Base-by-base conservation (phyloP, 2,113 vertebrate genomes). In the Trinectes maculatus region DNA sequence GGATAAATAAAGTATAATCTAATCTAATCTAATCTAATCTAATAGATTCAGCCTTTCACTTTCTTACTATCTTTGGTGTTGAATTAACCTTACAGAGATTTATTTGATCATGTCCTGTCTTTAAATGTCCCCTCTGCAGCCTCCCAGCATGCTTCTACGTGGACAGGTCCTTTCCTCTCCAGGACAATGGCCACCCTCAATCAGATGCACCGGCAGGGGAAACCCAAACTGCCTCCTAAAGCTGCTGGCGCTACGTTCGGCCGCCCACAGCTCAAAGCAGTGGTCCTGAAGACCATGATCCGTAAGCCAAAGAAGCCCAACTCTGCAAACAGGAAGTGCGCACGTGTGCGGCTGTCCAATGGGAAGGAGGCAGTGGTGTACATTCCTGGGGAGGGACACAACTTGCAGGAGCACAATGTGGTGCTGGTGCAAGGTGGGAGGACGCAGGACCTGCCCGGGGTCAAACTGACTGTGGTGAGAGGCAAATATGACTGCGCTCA, bases 221-320 rank as follows among this genome's bases (percentile, higher is more conserved):
- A 85, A 0, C 90, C 90, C 1, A 83, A 91, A 7, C 12, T 3
- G 0, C 55, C 63, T 0, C 89, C 86, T 0, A 37, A 28, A 0
- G 57, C 61, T 0, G 0, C 34, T 0, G 90, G 96, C 0, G 80
- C 95, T 39, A 93, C 87, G 0, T 92, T 85, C 0, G 93, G 96
- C 5, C 85, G 91, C 0, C 97, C 97, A 0, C 97, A 98, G 84
- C 70, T 98, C 3, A 98, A 98, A 39, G 97, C 92, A 0, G 93
- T 96, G 13, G 82, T 98, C 6, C 71, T 98, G 28, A 96, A 94
- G 71, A 98, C 95, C 0, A 90, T 98, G 67, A 95, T 91, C 77
- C 93, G 95, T 0, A 98, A 98, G 16, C 97, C 97, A 44, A 98
- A 98, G 86, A 98, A 98, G 33, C 97, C 97, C 37, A 98, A 98